Conservation (phyloP, 1,140 invertebrate species). For the Cheumatopsyche charites region DNA sequence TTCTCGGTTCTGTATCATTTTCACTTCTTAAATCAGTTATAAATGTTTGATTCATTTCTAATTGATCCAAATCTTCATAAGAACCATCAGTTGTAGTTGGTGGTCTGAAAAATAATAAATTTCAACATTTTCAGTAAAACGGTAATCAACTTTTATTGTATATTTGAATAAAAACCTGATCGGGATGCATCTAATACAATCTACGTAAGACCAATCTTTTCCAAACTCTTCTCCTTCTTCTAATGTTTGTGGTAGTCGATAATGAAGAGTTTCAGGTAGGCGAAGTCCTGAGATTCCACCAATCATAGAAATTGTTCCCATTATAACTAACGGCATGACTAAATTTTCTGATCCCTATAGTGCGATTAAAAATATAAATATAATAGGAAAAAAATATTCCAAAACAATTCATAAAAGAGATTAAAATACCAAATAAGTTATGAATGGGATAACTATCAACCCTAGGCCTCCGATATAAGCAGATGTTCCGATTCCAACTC, state of each 20-base stretch:
- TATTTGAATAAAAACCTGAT: slow-evolving; percentile 50
- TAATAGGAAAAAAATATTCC: slow-evolving; percentile 1
- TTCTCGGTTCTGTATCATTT: slow-evolving; percentile 56
- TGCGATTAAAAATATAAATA: slow-evolving; percentile 45
- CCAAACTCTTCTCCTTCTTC: slow-evolving; percentile 88
- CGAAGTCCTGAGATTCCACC: slow-evolving; percentile 79
- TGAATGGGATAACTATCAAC: slow-evolving; percentile 87
- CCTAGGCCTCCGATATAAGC: slow-evolving; percentile 87
- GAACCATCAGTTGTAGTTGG: slow-evolving; percentile 57
- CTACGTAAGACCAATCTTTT: slow-evolving; percentile 77
- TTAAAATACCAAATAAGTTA: slow-evolving; percentile 80
- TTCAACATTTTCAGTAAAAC: background rate
- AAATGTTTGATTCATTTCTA: slow-evolving; percentile 60
- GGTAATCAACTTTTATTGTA: background rate
- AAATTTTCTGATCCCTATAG: slow-evolving; percentile 82
- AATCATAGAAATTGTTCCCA: slow-evolving; percentile 78
- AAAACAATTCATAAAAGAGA: background rate
- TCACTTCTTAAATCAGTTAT: slow-evolving; percentile 52
- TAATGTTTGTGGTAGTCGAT: slow-evolving; percentile 79
- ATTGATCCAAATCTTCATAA: slow-evolving; percentile 67
- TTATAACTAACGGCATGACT: slow-evolving; percentile 79
- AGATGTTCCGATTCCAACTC: slow-evolving; percentile 86
- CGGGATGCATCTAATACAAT: slow-evolving; percentile 73
- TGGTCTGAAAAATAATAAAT: slow-evolving; percentile 51
- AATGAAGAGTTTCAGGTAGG: slow-evolving; percentile 81